Evolutionary conservation across 1,140 invertebrate genomes (phyloP).

Genomic region (Trypoxylus dichotomus): DNA sequence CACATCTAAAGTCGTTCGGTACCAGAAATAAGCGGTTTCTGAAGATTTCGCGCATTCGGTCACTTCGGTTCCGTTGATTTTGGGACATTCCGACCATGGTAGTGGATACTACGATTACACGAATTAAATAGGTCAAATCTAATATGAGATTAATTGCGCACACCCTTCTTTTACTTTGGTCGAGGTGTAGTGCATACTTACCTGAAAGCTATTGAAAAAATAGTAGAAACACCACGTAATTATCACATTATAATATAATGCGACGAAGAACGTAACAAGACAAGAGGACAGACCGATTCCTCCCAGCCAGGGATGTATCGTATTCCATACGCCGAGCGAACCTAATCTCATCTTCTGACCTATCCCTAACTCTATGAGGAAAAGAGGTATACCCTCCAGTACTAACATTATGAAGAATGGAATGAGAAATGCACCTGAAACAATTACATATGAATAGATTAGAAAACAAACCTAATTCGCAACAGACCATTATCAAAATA

Average conservation of each 20-base stretch:
- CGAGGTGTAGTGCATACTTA: conserved; percentile 57
- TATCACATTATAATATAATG: conserved; percentile 97
- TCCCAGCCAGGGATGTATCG: conserved; percentile 89
- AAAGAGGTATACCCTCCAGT: conserved; percentile 89
- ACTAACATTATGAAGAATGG: conserved; percentile 95
- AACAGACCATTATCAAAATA: no score
- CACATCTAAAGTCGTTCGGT: conserved; percentile 81
- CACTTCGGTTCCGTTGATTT: conserved; percentile 69
- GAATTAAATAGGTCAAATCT: not conserved
- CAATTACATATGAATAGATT: no score
- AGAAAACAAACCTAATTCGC: no score
- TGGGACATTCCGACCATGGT: conserved; percentile 83
- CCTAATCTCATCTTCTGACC: conserved; percentile 88
- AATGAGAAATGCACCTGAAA: conserved; percentile 91
- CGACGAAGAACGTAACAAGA: conserved; percentile 89
- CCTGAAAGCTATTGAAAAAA: conserved; percentile 85
- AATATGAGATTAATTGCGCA: not conserved
- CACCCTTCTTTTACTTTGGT: no score
- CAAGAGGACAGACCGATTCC: conserved; percentile 88
- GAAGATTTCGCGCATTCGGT: conserved; percentile 80
- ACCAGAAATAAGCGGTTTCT: conserved; percentile 89
- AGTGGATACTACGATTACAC: conserved; percentile 66
- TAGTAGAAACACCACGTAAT: conserved; percentile 99
- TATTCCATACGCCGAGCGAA: conserved; percentile 91
- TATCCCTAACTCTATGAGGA: conserved; percentile 92